Evolutionary conservation across 2,797 vertebrate species (phyloP).

Genomic region (Brachymystax lenok): DNA sequence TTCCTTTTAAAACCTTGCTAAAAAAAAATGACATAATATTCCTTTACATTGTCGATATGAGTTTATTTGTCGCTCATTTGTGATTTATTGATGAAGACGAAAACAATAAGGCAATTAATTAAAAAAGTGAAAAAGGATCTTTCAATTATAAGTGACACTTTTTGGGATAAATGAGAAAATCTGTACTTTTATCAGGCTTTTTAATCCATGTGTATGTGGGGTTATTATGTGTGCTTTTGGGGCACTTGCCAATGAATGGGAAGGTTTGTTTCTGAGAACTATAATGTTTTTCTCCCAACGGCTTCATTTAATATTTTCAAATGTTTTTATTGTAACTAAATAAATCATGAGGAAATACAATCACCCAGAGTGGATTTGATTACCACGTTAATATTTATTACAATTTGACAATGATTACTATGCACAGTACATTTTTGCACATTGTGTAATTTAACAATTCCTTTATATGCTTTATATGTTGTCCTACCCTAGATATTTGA

Average conservation of each 20-base stretch:
- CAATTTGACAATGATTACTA: conserved; percentile 70
- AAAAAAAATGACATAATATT: conserved; percentile 60
- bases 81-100: conserved; percentile 62
- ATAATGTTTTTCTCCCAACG: conserved; percentile 54
- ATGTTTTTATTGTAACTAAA: conserved; percentile 66
- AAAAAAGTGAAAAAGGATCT: conserved; percentile 59
- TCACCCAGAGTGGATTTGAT: conserved; percentile 67
- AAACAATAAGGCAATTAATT: conserved; percentile 45
- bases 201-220: conserved; percentile 52
- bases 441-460: conserved; percentile 50
- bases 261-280: conserved; percentile 61
- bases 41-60: conserved; percentile 62
- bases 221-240: conserved; percentile 60
- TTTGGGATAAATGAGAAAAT: conserved; percentile 65
- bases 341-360: conserved; percentile 70
- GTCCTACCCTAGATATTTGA: conserved; percentile 59
- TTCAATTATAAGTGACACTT: conserved; percentile 57
- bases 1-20: conserved; percentile 60
- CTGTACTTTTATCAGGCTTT: conserved; percentile 68
- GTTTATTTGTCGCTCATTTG: conserved; percentile 66
- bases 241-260: conserved; percentile 59
- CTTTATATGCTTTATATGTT: conserved; percentile 58
- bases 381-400: conserved; percentile 73
- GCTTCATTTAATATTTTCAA: background rate
- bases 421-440: conserved; percentile 77